Evolutionary conservation across 2,888 invertebrate genomes (phyloP), one percentile per base, ranked within the genome.

Genomic region (Ypsolopha sequella): DNA sequence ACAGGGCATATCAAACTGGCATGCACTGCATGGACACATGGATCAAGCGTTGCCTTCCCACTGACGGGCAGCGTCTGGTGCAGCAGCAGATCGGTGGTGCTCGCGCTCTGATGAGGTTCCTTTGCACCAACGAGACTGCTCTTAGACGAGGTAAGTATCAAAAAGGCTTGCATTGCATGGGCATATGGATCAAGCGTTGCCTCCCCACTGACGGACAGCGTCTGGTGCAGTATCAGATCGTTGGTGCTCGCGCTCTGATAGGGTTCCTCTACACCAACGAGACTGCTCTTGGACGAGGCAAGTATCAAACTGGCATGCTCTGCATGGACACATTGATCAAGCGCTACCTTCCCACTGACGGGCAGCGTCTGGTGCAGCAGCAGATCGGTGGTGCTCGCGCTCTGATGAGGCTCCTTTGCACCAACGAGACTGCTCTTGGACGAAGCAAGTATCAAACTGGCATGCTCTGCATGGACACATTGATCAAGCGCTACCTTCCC

Each of bases 1-100:
- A 24, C 57, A 85, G 85, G 51, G 81, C 78, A 2, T 86, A 80
- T 57, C 74, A 81, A 45, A 82, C 73, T 0, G 84, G 82, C 9
- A 84, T 85, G 84, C 52, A 69, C 1, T 85, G 85, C 55, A 84
- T 85, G 81, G 82, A 85, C 51, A 60, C 68, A 0, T 86, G 85
- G 85, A 84, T 84, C 55, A 76, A 73, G 53, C 72, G 80, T n/a
- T n/a, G n/a, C n/a, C 58, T 84, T 53, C 82, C 84, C 6, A 82
- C 79, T 0, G 85, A 86, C 47, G 76, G 78, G 0, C 85, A 85
- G 55, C 79, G 76, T 51, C 24, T 24, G 24, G 24, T 24, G 24
- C 24, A 24, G 4, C 24, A 24, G 24, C 24, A 24, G 24, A 24
- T 24, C 24, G 24, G 24, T 4, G 24, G 24, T 24, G 24, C 24